These are phyloP conservation scores for Pyrgilauda ruficollis DNA, from an alignment of 2,113 vertebrate species.

Conservation along the genomic window DNA sequence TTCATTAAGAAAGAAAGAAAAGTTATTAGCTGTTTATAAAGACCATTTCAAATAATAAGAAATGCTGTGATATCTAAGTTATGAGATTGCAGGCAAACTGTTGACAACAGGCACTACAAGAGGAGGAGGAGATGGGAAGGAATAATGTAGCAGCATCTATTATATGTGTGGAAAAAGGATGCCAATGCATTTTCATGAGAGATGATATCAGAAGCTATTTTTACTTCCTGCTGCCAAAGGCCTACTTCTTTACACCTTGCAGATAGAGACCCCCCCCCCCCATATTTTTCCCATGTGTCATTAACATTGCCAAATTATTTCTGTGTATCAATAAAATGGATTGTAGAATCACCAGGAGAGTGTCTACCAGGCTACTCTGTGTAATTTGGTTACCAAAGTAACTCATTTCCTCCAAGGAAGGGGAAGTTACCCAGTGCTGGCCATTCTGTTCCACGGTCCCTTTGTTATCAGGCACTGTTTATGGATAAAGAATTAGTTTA, in stretches of 20 bases:
- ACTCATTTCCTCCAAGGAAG: not conserved
- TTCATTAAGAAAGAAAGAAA: not conserved
- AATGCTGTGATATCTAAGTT: not conserved
- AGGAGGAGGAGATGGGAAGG: not conserved
- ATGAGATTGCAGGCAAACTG: not conserved
- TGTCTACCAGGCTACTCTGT: not conserved
- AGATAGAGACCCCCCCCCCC: not conserved
- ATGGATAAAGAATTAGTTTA: not conserved
- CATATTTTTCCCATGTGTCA: not conserved
- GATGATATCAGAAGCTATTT: not conserved
- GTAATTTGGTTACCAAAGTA: not conserved
- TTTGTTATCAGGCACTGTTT: not conserved
- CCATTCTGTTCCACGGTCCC: not conserved
- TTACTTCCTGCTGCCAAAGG: not conserved
- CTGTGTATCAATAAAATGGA: not conserved
- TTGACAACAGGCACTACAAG: not conserved
- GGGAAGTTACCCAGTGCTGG: not conserved
- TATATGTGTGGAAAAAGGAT: not conserved
- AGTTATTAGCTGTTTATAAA: not conserved
- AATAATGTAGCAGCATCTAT: not conserved
- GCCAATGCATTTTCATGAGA: not conserved
- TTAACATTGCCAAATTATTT: not conserved
- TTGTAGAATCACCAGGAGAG: not conserved
- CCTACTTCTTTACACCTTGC: not conserved
- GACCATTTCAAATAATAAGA: slow-evolving; percentile 10